Conservation (phyloP, 1,140 invertebrate genomes). For the Trypoxylus dichotomus region DNA sequence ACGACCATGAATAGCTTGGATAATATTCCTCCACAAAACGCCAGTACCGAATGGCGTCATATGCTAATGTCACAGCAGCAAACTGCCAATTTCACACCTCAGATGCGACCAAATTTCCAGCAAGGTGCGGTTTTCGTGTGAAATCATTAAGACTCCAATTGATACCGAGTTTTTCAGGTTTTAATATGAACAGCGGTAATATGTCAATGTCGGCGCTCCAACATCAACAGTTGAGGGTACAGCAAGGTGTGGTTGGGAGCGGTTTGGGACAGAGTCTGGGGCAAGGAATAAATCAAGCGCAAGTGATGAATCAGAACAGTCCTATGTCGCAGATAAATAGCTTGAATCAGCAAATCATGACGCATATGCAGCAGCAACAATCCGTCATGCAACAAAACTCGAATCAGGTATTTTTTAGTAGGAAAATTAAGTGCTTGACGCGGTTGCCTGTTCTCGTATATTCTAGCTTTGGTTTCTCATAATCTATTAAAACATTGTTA, state of each 20-base stretch:
- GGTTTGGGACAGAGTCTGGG: conserved; percentile 41
- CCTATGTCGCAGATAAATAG: conserved; percentile 53
- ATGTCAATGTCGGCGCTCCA: conserved; percentile 50
- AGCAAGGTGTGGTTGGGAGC: conserved; percentile 45
- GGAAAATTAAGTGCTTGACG: too few species aligned
- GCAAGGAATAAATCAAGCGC: conserved; percentile 42
- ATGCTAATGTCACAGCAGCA: conserved; percentile 69
- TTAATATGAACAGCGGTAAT: conserved; percentile 48
- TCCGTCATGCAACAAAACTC: conserved; percentile 55
- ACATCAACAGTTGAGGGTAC: conserved; percentile 50
- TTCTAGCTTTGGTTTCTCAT: too few species aligned
- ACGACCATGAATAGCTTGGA: conserved; percentile 46
- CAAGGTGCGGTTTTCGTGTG: conserved; percentile 56
- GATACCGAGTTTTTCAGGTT: conserved; percentile 34
- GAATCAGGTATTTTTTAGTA: conserved; percentile 45
- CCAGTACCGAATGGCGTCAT: conserved; percentile 66
- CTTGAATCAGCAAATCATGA: conserved; percentile 56
- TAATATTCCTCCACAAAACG: conserved; percentile 43
- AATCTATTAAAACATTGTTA: too few species aligned
- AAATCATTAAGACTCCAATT: conserved; percentile 26
- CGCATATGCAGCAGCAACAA: conserved; percentile 61
- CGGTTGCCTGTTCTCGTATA: too few species aligned
- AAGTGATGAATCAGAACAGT: conserved; percentile 39
- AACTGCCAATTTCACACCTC: conserved; percentile 57
- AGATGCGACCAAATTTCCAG: conserved; percentile 66